Evolutionary conservation across 2,888 invertebrate species (phyloP).

Genomic region (Seladonia tumulorum): DNA sequence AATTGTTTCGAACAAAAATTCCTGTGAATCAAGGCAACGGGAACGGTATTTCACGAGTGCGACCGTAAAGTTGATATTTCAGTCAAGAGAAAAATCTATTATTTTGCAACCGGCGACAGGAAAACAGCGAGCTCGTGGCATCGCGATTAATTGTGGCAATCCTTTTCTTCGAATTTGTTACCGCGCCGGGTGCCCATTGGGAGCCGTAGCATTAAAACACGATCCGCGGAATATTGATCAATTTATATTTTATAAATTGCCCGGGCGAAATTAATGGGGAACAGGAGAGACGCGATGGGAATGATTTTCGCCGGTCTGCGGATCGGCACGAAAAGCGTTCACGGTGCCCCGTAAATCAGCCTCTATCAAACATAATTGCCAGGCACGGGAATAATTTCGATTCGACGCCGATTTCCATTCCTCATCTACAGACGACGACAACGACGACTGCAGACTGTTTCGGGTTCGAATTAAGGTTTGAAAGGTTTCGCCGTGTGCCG

Average conservation of each 20-base stretch:
- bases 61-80: not conserved
- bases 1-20: not conserved
- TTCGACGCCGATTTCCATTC: constrained; percentile 42
- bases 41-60: not conserved
- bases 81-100: not conserved
- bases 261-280: constrained; percentile 41
- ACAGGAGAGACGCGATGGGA: constrained; percentile 51
- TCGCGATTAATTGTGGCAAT: not conserved
- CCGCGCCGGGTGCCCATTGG: not conserved
- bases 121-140: not conserved
- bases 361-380: constrained; percentile 50
- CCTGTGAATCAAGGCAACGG: not conserved
- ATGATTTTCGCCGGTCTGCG: constrained; percentile 40
- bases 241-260: constrained; percentile 60
- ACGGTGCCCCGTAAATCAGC: constrained; percentile 33
- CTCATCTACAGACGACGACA: not conserved
- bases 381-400: constrained; percentile 42
- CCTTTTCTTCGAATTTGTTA: not conserved
- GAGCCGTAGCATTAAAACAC: constrained; percentile 39
- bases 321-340: constrained; percentile 18
- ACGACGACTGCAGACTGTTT: constrained; percentile 14
- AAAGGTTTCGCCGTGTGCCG: constrained; percentile 70
- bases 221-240: constrained; percentile 50
- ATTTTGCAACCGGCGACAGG: not conserved
- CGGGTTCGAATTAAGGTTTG: constrained; percentile 51